Conservation (phyloP, 53 echinoderm and acorn worm genomes). For the Zoroaster sp. region DNA sequence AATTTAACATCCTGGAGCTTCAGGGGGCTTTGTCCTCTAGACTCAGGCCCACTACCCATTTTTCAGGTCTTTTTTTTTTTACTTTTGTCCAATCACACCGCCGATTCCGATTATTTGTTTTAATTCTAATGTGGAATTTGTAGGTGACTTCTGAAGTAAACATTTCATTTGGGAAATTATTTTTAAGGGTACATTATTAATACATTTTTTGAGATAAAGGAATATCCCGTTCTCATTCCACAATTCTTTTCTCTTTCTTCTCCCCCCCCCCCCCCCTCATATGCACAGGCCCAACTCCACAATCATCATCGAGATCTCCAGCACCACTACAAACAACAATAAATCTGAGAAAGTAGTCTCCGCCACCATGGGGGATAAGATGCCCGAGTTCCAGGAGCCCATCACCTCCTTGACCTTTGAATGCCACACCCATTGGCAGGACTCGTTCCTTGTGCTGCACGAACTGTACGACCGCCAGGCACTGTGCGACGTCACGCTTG, state of each 20-base stretch:
- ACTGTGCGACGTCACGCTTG: conserved; percentile 87
- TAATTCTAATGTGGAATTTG: too few species aligned
- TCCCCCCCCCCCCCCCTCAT: not conserved
- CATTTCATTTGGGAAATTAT: too few species aligned
- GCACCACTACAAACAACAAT: conserved; percentile 45
- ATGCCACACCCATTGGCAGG: conserved; percentile 88
- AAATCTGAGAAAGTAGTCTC: conserved; percentile 5
- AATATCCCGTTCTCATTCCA: too few species aligned
- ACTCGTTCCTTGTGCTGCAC: conserved; percentile 76
- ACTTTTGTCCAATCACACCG: too few species aligned
- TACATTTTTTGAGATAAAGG: too few species aligned
- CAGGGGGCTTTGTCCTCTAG: too few species aligned
- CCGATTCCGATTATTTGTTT: too few species aligned
- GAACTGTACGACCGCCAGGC: conserved; percentile 74
- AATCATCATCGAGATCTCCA: conserved; percentile 96
- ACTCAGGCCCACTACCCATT: too few species aligned
- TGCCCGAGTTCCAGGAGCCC: conserved; percentile 63
- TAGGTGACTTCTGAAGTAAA: too few species aligned
- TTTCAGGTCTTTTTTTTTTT: too few species aligned
- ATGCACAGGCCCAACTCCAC: conserved; percentile 78
- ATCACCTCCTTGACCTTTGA: conserved; percentile 82
- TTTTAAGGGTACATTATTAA: too few species aligned
- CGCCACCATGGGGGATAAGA: conserved; percentile 65
- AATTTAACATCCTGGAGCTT: too few species aligned
- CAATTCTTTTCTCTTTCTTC: not conserved